Base-by-base conservation (phyloP, 2,888 invertebrate species). In the Acleris literana region DNA sequence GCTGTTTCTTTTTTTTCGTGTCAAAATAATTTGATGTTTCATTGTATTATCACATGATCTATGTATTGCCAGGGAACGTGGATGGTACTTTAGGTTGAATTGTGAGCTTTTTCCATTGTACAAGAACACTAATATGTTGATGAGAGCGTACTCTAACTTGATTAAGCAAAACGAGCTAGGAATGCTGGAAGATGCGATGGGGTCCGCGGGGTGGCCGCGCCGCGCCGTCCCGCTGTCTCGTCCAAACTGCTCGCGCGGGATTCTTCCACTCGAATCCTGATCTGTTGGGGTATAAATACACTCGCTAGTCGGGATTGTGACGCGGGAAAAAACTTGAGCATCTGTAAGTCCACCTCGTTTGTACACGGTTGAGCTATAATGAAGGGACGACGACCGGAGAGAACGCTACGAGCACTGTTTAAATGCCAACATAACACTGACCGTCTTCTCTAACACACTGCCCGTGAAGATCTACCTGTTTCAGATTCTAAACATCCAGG, bases 201-300 rank as follows among this genome's bases (percentile, higher is more conserved):
- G 57, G 39, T 11, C 20, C 48, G 39, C 57, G 63, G 25, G 57
- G 51, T 22, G 20, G 29, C 11, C 54, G 53, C 60, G 52, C 25
- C 13, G 39, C 51, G 65, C 51, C 63, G 82, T 78, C 83, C 74
- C 76, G 76, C 77, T 77, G 83, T 82, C 81, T 83, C 76, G 72
- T 72, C 49, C 46, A 33, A 55, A 22, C 51, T 49, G n/a, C 64
- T 29, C 62, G 62, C 55, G 46, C 53, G 54, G 64, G 59, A 60
- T 69, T 68, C 66, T 63, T 63, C 43, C 51, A 58, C 62, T 69
- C 69, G 66, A 69, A 70, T 66, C 68, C 52, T 59, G 66, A 63
- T 54, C 16, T 52, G 33, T 11, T 52, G 29, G 66, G 49, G 63
- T 70, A 70, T 68, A 70, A 70, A 70, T 72, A 72, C 66, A 68